phyloP scores from a whole-genome alignment of 2,797 vertebrate genomes.

The Gadopsis marmoratus region DNA sequence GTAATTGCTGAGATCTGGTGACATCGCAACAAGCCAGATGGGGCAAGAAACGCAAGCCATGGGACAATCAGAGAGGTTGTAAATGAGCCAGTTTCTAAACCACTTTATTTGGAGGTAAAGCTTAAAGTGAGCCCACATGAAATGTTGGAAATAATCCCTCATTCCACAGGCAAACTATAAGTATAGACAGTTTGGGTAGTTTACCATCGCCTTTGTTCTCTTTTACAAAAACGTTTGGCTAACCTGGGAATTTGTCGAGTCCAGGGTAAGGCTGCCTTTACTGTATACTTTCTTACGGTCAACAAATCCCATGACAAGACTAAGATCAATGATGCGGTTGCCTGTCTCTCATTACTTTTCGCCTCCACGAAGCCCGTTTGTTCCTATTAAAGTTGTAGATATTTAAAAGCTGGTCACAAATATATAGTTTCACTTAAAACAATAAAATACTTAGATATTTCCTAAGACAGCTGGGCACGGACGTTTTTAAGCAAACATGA shows the following conservation, averaged over 20 bases:
- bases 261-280: neutral
- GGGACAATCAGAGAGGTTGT: constrained; percentile 1
- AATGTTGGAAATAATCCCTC: neutral
- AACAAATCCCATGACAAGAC: neutral
- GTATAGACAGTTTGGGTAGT: neutral
- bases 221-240: neutral
- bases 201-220: neutral
- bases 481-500: neutral
- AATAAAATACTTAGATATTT: neutral
- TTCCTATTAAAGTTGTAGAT: neutral
- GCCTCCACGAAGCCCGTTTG: neutral
- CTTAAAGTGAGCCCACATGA: neutral
- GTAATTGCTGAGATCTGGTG: constrained; percentile 7
- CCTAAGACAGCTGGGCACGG: neutral
- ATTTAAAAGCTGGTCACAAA: neutral
- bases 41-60: constrained; percentile 4
- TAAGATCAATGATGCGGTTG: neutral
- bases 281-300: neutral
- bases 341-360: neutral
- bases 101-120: constrained; percentile 8
- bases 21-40: constrained; percentile 13
- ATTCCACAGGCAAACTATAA: neutral
- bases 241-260: neutral
- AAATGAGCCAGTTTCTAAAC: constrained; percentile 13
- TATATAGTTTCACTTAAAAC: neutral